These are phyloP conservation scores for Pluvialis apricaria DNA, from an alignment of 2,113 vertebrate species.

Conservation along the genomic window DNA sequence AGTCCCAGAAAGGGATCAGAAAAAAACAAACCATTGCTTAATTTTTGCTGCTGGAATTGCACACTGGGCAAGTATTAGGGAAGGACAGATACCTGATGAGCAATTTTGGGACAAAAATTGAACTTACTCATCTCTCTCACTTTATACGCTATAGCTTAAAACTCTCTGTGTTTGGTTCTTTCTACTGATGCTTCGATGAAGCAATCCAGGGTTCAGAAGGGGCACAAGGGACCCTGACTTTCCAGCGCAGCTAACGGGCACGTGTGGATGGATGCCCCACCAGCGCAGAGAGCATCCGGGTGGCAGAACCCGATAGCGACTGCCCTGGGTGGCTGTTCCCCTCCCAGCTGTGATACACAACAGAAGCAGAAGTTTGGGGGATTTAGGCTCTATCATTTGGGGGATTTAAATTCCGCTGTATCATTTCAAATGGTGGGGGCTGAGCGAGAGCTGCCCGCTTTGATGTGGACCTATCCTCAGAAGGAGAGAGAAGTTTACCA, in stretches of 20 bases:
- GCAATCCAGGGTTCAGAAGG: not conserved
- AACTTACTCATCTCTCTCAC: not conserved
- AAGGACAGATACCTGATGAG: not conserved
- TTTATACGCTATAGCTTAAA: not conserved
- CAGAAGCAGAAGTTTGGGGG: not conserved
- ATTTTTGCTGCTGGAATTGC: not conserved
- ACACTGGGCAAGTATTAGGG: not conserved
- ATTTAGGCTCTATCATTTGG: not conserved
- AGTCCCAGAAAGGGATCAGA: not conserved
- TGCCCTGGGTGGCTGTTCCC: not conserved
- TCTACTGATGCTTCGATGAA: not conserved
- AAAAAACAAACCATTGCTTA: not conserved
- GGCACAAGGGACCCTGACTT: not conserved
- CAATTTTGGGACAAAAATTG: not conserved
- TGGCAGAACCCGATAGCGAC: not conserved
- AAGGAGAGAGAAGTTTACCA: not conserved
- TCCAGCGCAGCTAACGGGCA: not conserved
- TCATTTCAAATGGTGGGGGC: rapidly evolving
- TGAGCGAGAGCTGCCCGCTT: not conserved
- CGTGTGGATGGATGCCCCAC: rapidly evolving
- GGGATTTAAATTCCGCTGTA: not conserved
- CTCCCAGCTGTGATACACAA: not conserved
- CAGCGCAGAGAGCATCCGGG: not conserved
- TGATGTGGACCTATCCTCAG: not conserved
- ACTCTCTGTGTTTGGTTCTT: not conserved